A percentile compares a stretch with the other conserved stretches of the same genome.
These are phyloP conservation scores for Cyrtorhinus lividipennis DNA, from an alignment of 1,140 invertebrate genomes.

Conservation along the genomic window DNA sequence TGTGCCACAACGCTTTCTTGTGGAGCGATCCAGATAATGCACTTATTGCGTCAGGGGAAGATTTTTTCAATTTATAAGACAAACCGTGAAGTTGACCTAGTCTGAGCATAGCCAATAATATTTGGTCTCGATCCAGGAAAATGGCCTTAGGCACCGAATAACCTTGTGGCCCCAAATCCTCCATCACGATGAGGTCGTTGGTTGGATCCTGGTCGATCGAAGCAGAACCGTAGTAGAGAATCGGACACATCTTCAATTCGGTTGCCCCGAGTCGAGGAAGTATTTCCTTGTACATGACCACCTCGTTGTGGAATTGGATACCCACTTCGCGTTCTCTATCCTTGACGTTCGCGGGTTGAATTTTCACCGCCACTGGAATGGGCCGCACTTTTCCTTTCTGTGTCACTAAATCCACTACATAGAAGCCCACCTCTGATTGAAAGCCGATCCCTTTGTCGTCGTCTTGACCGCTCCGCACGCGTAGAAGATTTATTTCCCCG, in stretches of 20 bases:
- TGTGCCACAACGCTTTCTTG: too few species aligned
- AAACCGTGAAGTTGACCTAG: constrained; percentile 31
- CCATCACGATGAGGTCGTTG: constrained; percentile 27
- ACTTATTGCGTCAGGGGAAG: constrained; percentile 22
- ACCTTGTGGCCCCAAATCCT: constrained; percentile 26
- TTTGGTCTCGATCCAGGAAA: constrained; percentile 26
- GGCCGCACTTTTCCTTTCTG: not conserved
- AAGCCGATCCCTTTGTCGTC: not conserved
- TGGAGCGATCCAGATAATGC: not conserved
- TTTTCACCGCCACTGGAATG: not conserved
- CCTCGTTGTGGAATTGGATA: constrained; percentile 23
- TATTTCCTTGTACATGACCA: constrained; percentile 20
- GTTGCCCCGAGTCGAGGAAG: constrained; percentile 2
- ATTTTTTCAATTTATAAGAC: constrained; percentile 29
- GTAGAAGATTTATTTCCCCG: not conserved
- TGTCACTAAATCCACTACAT: not conserved
- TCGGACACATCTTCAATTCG: constrained; percentile 7
- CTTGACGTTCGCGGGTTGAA: not conserved
- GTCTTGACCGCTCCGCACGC: not conserved
- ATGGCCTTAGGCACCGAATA: constrained; percentile 11
- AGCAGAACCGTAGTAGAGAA: constrained; percentile 18
- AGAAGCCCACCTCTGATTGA: not conserved
- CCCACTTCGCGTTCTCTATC: not conserved
- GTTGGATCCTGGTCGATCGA: not conserved
- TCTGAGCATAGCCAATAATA: constrained; percentile 26